Percentiles rank a stretch among this genome's conserved stretches.
Conservation (phyloP, 2,888 invertebrate species). For the Coenonympha arcania region DNA sequence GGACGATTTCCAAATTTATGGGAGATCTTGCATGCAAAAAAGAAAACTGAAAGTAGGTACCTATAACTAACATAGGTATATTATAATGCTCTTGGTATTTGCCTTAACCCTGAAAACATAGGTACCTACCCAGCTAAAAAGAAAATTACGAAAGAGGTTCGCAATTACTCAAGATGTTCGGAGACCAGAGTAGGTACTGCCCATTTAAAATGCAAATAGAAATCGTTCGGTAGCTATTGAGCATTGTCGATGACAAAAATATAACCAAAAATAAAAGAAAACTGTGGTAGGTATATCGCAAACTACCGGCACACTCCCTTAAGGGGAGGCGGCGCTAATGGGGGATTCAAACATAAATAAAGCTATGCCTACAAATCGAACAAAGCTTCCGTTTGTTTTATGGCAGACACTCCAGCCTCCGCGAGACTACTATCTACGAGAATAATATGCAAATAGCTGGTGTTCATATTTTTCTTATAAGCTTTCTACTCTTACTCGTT, state of each 20-base stretch:
- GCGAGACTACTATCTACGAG: neutral
- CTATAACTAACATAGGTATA: no score
- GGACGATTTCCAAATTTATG: neutral
- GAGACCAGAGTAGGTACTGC: no score
- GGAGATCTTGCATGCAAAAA: neutral
- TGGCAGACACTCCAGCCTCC: slow-evolving; percentile 13
- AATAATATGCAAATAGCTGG: slow-evolving; percentile 14
- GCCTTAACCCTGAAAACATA: no score
- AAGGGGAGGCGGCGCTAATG: slow-evolving; percentile 18
- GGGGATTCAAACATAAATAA: slow-evolving; percentile 19
- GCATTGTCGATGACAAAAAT: no score
- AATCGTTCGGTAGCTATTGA: no score
- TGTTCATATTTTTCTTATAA: slow-evolving; percentile 8
- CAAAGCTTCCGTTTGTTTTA: slow-evolving; percentile 19
- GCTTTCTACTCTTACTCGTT: neutral
- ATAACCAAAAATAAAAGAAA: neutral
- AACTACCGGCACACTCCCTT: slow-evolving; percentile 12
- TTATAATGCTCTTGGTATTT: no score
- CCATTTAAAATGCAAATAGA: no score
- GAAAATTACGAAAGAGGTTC: no score
- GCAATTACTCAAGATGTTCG: no score
- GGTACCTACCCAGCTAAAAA: no score
- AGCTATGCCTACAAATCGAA: slow-evolving; percentile 17
- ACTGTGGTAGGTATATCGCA: slow-evolving; percentile 8
- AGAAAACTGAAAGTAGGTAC: no score